Percentiles rank a stretch among this genome's conserved stretches.
Conservation (phyloP, 2,797 vertebrate genomes). For the Scyliorhinus canicula region DNA sequence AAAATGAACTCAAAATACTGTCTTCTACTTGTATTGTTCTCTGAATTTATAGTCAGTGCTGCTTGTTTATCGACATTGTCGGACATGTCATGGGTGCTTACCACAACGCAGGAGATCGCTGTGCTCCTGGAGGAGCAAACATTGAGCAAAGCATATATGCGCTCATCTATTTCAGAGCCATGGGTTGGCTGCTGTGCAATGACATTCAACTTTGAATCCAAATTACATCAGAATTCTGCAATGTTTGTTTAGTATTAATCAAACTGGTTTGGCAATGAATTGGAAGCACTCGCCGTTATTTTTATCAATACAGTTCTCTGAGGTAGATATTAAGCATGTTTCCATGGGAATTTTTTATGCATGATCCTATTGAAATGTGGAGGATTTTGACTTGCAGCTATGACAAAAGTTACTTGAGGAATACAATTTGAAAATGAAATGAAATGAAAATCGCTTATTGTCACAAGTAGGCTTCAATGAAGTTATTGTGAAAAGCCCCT, state of each 20-base stretch:
- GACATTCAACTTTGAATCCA: not conserved
- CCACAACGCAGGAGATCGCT: not conserved
- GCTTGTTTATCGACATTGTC: not conserved
- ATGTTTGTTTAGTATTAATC: not conserved
- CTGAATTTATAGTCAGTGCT: not conserved
- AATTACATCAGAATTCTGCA: not conserved
- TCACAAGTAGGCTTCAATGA: no score
- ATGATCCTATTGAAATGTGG: conserved; percentile 33
- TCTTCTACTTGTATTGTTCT: not conserved
- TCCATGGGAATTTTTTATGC: conserved; percentile 40
- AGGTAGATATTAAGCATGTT: conserved; percentile 39
- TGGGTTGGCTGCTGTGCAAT: not conserved
- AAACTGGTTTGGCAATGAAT: not conserved
- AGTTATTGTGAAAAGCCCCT: no score
- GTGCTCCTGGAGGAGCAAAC: not conserved
- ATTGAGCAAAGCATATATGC: not conserved
- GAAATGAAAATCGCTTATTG: no score
- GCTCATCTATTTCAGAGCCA: not conserved
- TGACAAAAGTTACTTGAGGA: not conserved
- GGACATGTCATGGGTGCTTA: not conserved
- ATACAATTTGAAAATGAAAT: not conserved
- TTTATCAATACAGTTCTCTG: not conserved
- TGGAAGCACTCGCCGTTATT: not conserved
- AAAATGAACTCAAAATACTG: not conserved
- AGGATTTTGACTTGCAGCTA: rapidly evolving